phyloP scores from a whole-genome alignment of 1,140 invertebrate genomes.

The Fopius arisanus region DNA sequence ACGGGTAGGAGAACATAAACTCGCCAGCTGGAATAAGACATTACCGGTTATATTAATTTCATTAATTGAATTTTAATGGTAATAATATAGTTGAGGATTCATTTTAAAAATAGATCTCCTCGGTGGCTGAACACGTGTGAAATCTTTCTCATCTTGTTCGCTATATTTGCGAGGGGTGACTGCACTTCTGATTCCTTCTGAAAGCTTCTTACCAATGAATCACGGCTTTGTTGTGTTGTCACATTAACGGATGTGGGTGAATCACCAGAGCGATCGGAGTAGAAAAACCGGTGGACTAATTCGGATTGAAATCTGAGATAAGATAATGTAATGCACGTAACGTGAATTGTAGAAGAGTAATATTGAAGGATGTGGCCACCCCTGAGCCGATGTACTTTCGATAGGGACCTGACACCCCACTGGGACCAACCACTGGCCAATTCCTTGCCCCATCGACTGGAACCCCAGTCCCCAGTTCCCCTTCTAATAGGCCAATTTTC shows the following conservation, averaged over 20 bases:
- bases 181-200: neutral
- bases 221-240: constrained; percentile 18
- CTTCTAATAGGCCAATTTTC: neutral
- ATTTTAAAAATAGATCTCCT: too few species aligned
- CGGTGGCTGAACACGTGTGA: neutral
- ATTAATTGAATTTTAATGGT: neutral
- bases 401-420: too few species aligned
- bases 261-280: constrained; percentile 27
- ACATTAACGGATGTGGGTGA: constrained; percentile 23
- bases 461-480: too few species aligned
- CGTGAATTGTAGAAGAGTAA: neutral
- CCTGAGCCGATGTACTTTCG: too few species aligned
- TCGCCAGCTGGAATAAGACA: constrained; percentile 27
- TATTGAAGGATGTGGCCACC: neutral
- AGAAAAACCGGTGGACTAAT: constrained; percentile 36
- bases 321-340: constrained; percentile 17
- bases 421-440: too few species aligned
- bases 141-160: neutral
- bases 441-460: too few species aligned
- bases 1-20: neutral
- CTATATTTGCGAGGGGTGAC: neutral
- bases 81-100: neutral
- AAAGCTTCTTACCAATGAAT: constrained; percentile 30
- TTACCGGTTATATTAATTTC: constrained; percentile 13
- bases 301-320: constrained; percentile 35